These are phyloP conservation scores for Neosilurus mollespiculum DNA, from an alignment of 2,797 vertebrate species.

Conservation along the genomic window DNA sequence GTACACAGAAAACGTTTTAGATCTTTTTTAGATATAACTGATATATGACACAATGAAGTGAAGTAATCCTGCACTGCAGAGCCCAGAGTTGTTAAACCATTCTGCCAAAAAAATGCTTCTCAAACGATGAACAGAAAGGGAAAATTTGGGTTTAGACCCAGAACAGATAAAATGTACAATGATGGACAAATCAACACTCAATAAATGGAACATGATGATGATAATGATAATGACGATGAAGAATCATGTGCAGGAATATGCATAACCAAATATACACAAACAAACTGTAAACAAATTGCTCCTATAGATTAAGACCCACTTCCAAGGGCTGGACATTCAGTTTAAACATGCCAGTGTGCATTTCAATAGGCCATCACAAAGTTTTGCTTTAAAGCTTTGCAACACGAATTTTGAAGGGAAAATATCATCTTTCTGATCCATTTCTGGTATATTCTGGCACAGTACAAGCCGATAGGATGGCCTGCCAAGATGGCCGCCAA, in stretches of 20 bases:
- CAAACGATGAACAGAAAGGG: background rate
- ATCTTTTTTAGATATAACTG: too few species aligned
- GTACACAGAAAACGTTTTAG: too few species aligned
- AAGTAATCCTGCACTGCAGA: background rate
- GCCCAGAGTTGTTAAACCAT: too few species aligned
- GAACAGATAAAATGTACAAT: too few species aligned
- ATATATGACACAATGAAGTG: background rate
- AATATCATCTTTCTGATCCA: background rate
- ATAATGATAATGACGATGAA: too few species aligned
- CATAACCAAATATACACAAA: background rate
- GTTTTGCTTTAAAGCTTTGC: background rate
- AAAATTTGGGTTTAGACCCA: too few species aligned
- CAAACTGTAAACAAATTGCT: background rate
- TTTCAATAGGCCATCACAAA: too few species aligned
- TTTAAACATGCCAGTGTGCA: too few species aligned
- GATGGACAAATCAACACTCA: too few species aligned
- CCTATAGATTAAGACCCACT: background rate
- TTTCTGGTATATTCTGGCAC: background rate
- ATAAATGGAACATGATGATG: too few species aligned
- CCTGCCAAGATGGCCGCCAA: background rate
- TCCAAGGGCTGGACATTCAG: background rate
- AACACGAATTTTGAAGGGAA: background rate
- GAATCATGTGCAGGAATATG: too few species aligned
- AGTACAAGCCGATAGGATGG: background rate
- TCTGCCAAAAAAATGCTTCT: background rate